These are phyloP conservation scores for Anhinga anhinga DNA, from an alignment of 2,113 vertebrate genomes.

Conservation along the genomic window DNA sequence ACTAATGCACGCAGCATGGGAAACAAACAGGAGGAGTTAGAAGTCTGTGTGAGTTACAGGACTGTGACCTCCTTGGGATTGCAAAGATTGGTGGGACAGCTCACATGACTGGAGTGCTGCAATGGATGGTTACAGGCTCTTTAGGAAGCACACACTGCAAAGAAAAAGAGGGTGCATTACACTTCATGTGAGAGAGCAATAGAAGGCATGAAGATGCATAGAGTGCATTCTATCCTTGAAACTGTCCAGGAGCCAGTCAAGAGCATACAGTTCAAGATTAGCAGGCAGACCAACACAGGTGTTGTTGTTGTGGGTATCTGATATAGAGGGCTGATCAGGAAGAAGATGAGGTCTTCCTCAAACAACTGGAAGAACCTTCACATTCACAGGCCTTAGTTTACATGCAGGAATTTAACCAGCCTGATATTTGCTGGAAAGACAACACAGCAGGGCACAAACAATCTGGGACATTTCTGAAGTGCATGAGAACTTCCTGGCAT, in stretches of 20 bases:
- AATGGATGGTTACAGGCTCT: neutral
- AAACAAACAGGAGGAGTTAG: neutral
- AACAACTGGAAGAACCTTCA: neutral
- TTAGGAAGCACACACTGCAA: neutral
- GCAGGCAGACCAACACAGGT: neutral
- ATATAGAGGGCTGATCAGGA: neutral
- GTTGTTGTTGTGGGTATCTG: neutral
- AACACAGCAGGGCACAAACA: neutral
- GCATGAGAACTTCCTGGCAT: neutral
- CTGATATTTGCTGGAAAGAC: neutral
- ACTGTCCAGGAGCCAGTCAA: neutral
- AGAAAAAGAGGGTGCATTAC: neutral
- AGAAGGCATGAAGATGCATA: neutral
- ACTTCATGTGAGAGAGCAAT: neutral
- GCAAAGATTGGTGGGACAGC: fast-evolving
- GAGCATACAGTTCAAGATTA: neutral
- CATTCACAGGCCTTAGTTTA: neutral
- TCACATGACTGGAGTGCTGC: neutral
- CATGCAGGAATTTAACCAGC: neutral
- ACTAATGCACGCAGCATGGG: neutral
- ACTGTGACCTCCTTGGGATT: neutral
- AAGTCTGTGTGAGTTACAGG: neutral
- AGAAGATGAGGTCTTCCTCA: neutral
- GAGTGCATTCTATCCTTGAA: neutral
- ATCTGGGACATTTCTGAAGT: neutral